phyloP scores from a whole-genome alignment of 2,113 vertebrate genomes.

The Taurulus bubalis region DNA sequence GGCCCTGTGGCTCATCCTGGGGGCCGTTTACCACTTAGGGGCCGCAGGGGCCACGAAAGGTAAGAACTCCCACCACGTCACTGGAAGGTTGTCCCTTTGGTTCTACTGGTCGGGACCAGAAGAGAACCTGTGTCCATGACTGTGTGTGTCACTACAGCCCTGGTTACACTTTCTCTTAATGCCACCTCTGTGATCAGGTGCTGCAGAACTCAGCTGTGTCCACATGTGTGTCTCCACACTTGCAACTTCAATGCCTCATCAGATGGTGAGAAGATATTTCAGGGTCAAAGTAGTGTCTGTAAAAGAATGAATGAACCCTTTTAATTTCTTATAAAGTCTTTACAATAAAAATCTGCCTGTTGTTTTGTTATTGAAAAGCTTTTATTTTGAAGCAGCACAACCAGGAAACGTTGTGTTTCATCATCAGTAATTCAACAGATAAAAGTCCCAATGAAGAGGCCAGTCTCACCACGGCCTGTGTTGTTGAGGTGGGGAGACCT shows the following conservation, averaged over 20 bases:
- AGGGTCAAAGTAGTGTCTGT: no score
- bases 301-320: not conserved
- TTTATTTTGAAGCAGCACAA: not conserved
- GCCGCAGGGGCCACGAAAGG: conserved; percentile 97
- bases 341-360: not conserved
- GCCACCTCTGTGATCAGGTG: not conserved
- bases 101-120: not conserved
- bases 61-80: conserved; percentile 62
- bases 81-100: not conserved
- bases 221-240: not conserved
- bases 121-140: not conserved
- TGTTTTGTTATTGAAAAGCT: not conserved
- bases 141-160: not conserved
- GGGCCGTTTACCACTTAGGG: conserved; percentile 94
- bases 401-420: not conserved
- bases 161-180: not conserved
- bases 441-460: no score
- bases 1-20: conserved; percentile 89
- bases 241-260: not conserved
- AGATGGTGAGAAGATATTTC: not conserved
- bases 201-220: not conserved
- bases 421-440: no score
- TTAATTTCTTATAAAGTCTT: not conserved
- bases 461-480: not conserved
- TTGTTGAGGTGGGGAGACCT: not conserved